A percentile compares a stretch with the other conserved stretches of the same genome.
Evolutionary conservation across 2,888 invertebrate species (phyloP).

Genomic region (Hofmannophila pseudospretella): DNA sequence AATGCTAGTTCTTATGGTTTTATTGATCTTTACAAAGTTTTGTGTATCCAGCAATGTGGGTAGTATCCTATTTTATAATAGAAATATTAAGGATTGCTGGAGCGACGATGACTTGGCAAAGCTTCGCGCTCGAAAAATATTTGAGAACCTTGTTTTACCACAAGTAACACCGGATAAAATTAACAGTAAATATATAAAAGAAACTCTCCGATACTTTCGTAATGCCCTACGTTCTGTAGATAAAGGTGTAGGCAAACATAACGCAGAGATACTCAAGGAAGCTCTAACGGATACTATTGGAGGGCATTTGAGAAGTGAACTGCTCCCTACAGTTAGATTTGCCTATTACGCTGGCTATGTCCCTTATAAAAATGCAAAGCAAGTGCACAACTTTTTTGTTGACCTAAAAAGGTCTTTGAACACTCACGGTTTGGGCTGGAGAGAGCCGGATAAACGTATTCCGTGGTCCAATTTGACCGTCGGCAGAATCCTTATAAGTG

Average conservation of each 20-base stretch:
- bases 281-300: slow-evolving; percentile 58
- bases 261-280: slow-evolving; percentile 38
- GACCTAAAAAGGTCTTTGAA: slow-evolving; percentile 46
- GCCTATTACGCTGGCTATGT: slow-evolving; percentile 66
- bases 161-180: slow-evolving; percentile 43
- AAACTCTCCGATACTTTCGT: slow-evolving; percentile 45
- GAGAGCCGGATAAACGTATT: slow-evolving; percentile 34
- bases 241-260: slow-evolving; percentile 25
- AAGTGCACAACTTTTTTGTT: slow-evolving; percentile 48
- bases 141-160: slow-evolving; percentile 46
- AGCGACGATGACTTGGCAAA: slow-evolving; percentile 49
- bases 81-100: slow-evolving; percentile 45
- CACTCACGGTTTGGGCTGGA: slow-evolving; percentile 63
- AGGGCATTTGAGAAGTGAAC: slow-evolving; percentile 51
- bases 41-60: slow-evolving; percentile 41
- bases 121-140: slow-evolving; percentile 48
- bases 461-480: slow-evolving; percentile 57
- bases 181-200: slow-evolving; percentile 39
- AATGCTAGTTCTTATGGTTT: slow-evolving; percentile 49
- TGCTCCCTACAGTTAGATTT: slow-evolving; percentile 56
- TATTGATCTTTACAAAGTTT: slow-evolving; percentile 34
- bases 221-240: slow-evolving; percentile 34
- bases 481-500: slow-evolving; percentile 48
- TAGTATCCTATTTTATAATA: slow-evolving; percentile 49
- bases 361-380: slow-evolving; percentile 43